A percentile compares a stretch with the other conserved stretches of the same genome.
phyloP scores from a whole-genome alignment of 1,140 invertebrate genomes.

The Oppia nitens region DNA sequence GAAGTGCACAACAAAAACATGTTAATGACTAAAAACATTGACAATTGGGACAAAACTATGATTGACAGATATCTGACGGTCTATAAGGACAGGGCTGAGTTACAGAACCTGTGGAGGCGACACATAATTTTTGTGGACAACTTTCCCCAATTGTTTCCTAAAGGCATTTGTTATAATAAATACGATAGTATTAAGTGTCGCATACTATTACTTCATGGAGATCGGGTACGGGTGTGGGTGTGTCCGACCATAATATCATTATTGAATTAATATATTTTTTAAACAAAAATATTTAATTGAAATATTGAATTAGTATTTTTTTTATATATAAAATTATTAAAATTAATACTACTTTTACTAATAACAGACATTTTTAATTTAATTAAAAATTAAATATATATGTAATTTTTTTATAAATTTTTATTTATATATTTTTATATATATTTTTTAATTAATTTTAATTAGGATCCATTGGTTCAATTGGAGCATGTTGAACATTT shows the following conservation, averaged over 20 bases:
- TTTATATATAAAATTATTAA: too few relatives aligned
- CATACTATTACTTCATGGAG: constrained; percentile 10
- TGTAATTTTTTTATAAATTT: too few relatives aligned
- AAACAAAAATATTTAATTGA: too few relatives aligned
- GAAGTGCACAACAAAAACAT: not conserved
- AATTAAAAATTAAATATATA: too few relatives aligned
- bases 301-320: too few relatives aligned
- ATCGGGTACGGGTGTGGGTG: constrained; percentile 9
- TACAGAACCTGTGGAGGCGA: not conserved
- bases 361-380: too few relatives aligned
- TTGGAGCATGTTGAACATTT: not conserved
- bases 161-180: not conserved
- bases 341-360: too few relatives aligned
- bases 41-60: not conserved
- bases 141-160: not conserved
- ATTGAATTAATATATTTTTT: too few relatives aligned
- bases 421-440: too few relatives aligned
- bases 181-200: constrained; percentile 10
- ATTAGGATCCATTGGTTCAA: not conserved
- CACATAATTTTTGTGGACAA: not conserved
- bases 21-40: constrained; percentile 6
- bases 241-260: too few relatives aligned
- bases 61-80: constrained; percentile 2
- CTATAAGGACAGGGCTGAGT: constrained; percentile 8
- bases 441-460: too few relatives aligned